Conservation (phyloP, 2,797 vertebrate genomes). For the Eospalax fontanierii region DNA sequence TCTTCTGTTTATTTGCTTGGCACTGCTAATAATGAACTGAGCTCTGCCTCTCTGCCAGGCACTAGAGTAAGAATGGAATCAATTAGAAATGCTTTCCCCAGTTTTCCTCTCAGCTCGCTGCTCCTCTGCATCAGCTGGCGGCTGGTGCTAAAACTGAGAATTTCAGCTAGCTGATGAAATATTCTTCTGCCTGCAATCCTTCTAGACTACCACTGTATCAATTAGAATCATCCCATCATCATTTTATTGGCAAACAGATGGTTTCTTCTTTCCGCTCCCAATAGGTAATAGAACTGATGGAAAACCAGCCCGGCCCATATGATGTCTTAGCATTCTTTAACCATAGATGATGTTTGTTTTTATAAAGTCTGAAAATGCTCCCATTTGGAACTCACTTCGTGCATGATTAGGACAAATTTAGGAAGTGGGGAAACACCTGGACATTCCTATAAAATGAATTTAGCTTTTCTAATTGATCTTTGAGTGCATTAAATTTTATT, state of each 20-base stretch:
- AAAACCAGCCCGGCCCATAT: not conserved
- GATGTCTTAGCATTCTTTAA: constrained; percentile 24
- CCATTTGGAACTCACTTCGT: not conserved
- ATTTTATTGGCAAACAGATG: not conserved
- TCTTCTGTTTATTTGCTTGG: not conserved
- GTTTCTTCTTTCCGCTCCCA: not conserved
- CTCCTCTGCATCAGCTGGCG: not conserved
- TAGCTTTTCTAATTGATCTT: too few species aligned
- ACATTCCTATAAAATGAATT: too few species aligned
- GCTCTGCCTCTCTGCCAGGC: not conserved
- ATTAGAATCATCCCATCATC: not conserved
- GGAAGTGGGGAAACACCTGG: too few species aligned
- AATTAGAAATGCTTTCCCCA: not conserved
- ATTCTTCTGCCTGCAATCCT: not conserved
- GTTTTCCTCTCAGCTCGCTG: not conserved
- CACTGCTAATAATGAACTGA: not conserved
- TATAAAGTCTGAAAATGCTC: not conserved
- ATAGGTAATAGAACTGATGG: not conserved
- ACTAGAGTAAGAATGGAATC: not conserved
- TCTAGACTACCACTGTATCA: not conserved
- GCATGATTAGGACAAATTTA: not conserved
- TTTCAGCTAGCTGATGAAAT: not conserved
- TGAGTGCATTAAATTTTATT: not conserved
- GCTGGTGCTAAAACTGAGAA: not conserved
- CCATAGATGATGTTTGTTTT: not conserved